Base-by-base conservation (phyloP, 2,113 vertebrate species). In the Phasianus colchicus region DNA sequence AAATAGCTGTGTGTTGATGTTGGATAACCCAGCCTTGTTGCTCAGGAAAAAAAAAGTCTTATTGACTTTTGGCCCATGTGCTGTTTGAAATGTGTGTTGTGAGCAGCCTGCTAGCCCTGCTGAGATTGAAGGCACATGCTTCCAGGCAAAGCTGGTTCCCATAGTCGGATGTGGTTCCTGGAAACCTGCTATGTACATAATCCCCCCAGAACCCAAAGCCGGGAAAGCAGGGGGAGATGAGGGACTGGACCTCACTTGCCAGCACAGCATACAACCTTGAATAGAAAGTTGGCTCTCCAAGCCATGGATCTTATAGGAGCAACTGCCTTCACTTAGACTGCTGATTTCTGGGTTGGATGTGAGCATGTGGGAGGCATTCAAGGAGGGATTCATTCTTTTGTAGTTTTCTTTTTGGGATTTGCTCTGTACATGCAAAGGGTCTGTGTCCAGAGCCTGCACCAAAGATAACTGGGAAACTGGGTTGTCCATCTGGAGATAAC, bases 1-100 rank as follows among this genome's bases (percentile, higher is more conserved):
- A 81, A 96, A 69, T 78, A 89, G 80, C 73, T 86, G 40, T 0
- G 1, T 95, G 80, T 91, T 96, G 93, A 82, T 92, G 67, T 94
- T 95, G 91, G 93, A 95, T 75, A 94, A 94, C 52, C 13, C 58
- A 72, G 34, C 5, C 85, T 81, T 60, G 65, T 27, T 94, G 54
- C 83, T 65, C 47, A 86, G 67, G 48, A 77, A 50, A 25, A 50
- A 52, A 27, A 70, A 88, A 70, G 27, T 89, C 43, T 48, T 30
- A 9, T 48, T 88, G 89, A 92, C 84, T 80, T 94, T 89, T 86
- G 71, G 89, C 91, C 75, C 90, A 58, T 65, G 30, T 43, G 32
- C 50, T 85, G 67, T 86, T 80, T 74, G 84, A 95, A 90, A 82
- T 47, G 30, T 20, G 72, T 38, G 16, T 58, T 61, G 40, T 52